phyloP scores from a whole-genome alignment of 1,140 invertebrate genomes.

The Eueides isabella region DNA sequence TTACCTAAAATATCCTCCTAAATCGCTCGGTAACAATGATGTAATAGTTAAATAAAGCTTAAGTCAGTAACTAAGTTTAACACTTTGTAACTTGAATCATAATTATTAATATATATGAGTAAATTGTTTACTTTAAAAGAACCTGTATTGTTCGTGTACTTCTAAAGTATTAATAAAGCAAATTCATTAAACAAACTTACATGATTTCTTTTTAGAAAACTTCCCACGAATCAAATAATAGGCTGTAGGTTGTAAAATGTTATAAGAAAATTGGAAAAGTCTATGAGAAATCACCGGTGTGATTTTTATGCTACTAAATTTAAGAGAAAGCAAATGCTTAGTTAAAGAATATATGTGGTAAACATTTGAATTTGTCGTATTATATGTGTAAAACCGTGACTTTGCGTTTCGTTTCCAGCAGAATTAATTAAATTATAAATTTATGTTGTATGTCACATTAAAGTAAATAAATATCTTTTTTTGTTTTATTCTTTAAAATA shows the following conservation, averaged over 20 bases:
- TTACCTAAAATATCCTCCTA: slow-evolving; percentile 7
- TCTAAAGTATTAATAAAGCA: background rate
- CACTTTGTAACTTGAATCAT: slow-evolving; percentile 15
- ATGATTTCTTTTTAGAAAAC: slow-evolving; percentile 9
- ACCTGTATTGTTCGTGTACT: background rate
- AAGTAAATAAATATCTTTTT: no score
- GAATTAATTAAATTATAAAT: background rate
- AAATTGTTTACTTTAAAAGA: slow-evolving; percentile 5
- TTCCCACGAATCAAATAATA: slow-evolving; percentile 15
- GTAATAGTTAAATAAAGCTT: slow-evolving; percentile 17
- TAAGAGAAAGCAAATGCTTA: background rate
- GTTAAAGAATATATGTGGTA: background rate
- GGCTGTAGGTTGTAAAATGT: background rate
- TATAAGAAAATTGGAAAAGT: background rate
- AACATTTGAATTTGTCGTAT: background rate
- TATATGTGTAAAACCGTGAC: background rate
- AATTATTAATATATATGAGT: slow-evolving; percentile 6
- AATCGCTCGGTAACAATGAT: slow-evolving; percentile 19
- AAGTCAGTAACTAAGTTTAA: background rate
- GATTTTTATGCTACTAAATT: background rate
- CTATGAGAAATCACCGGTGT: slow-evolving; percentile 9
- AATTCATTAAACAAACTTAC: slow-evolving; percentile 13
- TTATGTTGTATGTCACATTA: no score
- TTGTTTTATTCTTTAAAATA: no score
- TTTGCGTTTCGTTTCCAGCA: background rate